A percentile compares a stretch with the other conserved stretches of the same genome.
phyloP scores from a whole-genome alignment of 2,797 vertebrate genomes.

The Melanotaenia parkinsoni region DNA sequence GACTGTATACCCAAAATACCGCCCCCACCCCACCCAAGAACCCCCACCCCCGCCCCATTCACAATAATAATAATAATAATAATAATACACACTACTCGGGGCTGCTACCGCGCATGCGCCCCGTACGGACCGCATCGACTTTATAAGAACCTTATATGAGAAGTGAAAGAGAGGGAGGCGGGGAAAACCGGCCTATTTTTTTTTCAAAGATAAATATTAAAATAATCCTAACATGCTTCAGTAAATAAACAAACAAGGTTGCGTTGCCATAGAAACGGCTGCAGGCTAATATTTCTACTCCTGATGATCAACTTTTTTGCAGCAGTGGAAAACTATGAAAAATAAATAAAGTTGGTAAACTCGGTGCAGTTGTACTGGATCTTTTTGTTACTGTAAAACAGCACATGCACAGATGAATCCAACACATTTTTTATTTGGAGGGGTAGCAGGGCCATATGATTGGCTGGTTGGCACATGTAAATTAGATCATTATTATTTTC shows the following conservation, averaged over 20 bases:
- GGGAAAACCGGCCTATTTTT: slow-evolving; percentile 2
- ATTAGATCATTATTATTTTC: too few species aligned
- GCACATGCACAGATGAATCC: too few species aligned
- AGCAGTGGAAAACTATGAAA: too few species aligned
- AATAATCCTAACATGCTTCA: background rate
- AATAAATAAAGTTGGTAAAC: too few species aligned
- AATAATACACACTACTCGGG: slow-evolving; percentile 48
- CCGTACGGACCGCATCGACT: slow-evolving; percentile 41
- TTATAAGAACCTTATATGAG: slow-evolving; percentile 72
- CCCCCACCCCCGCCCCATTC: slow-evolving; percentile 79
- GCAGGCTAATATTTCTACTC: background rate
- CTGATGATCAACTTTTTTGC: too few species aligned
- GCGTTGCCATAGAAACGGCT: background rate
- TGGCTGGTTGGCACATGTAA: too few species aligned
- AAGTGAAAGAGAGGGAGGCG: background rate
- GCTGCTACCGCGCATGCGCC: slow-evolving; percentile 63
- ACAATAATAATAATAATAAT: slow-evolving; percentile 85
- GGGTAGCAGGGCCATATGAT: too few species aligned
- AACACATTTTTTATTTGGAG: too few species aligned
- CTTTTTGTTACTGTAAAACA: too few species aligned
- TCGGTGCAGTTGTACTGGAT: too few species aligned
- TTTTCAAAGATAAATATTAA: slow-evolving; percentile 6
- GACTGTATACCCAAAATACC: slow-evolving; percentile 83
- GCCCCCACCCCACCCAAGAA: slow-evolving; percentile 30
- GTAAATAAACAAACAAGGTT: background rate